phyloP scores from a whole-genome alignment of 2,113 vertebrate genomes.

The Agapornis roseicollis region DNA sequence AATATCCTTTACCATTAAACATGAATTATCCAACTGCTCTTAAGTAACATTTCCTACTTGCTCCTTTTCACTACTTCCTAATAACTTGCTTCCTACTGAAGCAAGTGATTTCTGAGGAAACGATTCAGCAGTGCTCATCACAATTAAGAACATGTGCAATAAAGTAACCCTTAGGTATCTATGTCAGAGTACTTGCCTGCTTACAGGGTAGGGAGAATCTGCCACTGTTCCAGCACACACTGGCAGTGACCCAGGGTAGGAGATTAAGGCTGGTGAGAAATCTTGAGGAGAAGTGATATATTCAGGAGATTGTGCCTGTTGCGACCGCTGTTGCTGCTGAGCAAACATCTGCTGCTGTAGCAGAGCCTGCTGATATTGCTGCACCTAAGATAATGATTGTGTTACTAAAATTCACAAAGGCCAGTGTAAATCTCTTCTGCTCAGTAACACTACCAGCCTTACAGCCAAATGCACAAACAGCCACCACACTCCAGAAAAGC shows the following conservation, averaged over 20 bases:
- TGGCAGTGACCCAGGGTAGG: slow-evolving; percentile 77
- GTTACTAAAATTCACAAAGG: accelerated
- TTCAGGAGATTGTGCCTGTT: slow-evolving; percentile 72
- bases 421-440: accelerated
- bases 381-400: slow-evolving; percentile 71
- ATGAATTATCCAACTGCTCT: background rate
- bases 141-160: accelerated
- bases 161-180: background rate
- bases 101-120: background rate
- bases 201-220: slow-evolving; percentile 74
- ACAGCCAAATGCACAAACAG: background rate
- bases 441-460: accelerated
- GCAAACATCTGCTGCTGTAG: slow-evolving; percentile 80
- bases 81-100: background rate
- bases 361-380: slow-evolving; percentile 92
- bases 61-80: background rate
- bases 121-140: background rate
- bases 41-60: background rate
- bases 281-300: slow-evolving; percentile 87
- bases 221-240: slow-evolving; percentile 64
- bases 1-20: background rate
- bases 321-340: slow-evolving; percentile 69
- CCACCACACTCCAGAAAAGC: background rate
- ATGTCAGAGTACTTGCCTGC: slow-evolving; percentile 67
- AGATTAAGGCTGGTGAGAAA: slow-evolving; percentile 80